These are phyloP conservation scores for Tursiops truncatus DNA, from an alignment of 2,113 vertebrate species.

Conservation along the genomic window DNA sequence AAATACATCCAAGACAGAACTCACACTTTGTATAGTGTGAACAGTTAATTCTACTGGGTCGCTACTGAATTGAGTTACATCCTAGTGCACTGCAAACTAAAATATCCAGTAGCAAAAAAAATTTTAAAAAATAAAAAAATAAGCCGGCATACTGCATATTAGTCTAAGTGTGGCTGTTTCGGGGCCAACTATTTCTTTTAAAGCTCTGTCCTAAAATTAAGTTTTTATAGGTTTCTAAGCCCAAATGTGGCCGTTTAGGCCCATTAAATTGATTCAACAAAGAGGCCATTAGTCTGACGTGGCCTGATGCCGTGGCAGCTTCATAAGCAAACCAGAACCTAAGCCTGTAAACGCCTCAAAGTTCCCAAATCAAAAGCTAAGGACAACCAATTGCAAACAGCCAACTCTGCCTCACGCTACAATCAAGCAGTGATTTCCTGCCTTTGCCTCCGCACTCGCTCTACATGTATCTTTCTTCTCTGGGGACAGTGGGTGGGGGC, in stretches of 20 bases:
- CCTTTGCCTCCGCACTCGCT: not conserved
- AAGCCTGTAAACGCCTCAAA: not conserved
- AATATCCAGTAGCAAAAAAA: not conserved
- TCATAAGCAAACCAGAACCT: not conserved
- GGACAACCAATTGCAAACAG: not conserved
- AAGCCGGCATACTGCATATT: not conserved
- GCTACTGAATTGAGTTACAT: not conserved
- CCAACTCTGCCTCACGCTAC: fast-evolving
- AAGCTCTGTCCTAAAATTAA: not conserved
- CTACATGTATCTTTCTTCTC: not conserved
- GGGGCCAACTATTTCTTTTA: not conserved
- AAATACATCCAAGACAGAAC: not conserved
- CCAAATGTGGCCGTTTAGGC: not conserved
- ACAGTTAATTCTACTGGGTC: too few species aligned
- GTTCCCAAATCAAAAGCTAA: not conserved
- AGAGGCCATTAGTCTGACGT: not conserved
- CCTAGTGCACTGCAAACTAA: not conserved
- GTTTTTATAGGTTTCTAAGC: not conserved
- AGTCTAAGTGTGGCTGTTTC: not conserved
- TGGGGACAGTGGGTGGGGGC: not conserved
- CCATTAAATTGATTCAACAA: not conserved
- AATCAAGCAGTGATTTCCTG: not conserved
- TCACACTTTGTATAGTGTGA: not conserved
- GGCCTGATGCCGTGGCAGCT: not conserved
- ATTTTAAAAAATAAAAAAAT: not conserved